Conservation (phyloP, 1,140 invertebrate species). For the Scylla paramamosain region DNA sequence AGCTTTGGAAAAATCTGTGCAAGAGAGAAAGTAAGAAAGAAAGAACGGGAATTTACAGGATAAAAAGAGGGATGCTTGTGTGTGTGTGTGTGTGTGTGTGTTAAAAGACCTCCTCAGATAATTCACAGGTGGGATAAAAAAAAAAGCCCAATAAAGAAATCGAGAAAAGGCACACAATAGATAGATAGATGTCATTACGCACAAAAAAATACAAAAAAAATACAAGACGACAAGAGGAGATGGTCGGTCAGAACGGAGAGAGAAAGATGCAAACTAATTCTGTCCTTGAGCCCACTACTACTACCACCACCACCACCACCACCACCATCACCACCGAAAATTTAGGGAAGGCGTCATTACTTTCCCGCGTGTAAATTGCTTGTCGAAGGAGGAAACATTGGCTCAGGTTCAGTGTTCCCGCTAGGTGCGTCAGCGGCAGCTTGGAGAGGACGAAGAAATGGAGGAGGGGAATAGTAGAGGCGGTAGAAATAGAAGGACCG, state of each 20-base stretch:
- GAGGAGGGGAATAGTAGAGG: background rate
- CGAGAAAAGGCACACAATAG: too few species aligned
- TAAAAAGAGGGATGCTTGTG: too few species aligned
- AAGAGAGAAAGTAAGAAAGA: background rate
- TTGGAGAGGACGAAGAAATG: background rate
- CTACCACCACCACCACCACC: too few species aligned
- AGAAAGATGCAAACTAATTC: slow-evolving; percentile 1
- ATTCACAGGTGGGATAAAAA: too few species aligned
- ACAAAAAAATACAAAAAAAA: too few species aligned
- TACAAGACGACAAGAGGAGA: background rate
- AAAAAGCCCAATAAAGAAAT: too few species aligned
- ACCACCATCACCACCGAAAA: background rate
- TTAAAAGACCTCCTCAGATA: background rate
- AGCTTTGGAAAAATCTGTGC: too few species aligned
- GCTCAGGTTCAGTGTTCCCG: background rate
- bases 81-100: background rate
- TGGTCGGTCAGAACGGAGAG: background rate
- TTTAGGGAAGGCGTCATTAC: background rate
- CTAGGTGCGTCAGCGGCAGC: background rate
- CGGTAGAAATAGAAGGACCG: background rate
- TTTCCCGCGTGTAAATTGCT: background rate
- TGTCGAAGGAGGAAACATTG: slow-evolving; percentile 2
- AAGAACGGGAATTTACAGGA: background rate
- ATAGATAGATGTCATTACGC: too few species aligned
- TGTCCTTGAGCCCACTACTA: background rate